These are phyloP conservation scores for Oenanthe oenanthe DNA, from an alignment of 2,113 vertebrate species.

Conservation along the genomic window DNA sequence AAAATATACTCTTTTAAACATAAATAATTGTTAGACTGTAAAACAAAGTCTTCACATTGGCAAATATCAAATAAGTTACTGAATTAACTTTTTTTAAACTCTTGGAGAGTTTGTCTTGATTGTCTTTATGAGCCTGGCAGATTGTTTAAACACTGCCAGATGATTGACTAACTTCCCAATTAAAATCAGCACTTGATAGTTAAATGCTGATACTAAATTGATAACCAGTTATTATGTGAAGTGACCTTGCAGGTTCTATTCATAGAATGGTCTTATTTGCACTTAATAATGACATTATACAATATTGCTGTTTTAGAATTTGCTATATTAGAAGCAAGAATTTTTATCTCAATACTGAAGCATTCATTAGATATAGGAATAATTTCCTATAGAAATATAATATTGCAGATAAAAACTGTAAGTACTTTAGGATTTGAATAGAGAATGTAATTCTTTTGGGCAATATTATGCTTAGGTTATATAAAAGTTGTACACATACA, in stretches of 20 bases:
- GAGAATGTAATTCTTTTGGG: background rate
- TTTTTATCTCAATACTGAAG: background rate
- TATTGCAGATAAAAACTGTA: background rate
- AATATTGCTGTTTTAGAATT: background rate
- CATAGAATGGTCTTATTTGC: background rate
- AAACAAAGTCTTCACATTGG: accelerated
- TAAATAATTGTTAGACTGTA: background rate
- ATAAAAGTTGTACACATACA: background rate
- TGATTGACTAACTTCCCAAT: background rate
- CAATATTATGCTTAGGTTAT: background rate
- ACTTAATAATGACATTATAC: background rate
- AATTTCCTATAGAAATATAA: background rate
- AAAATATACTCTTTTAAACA: background rate
- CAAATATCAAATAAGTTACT: background rate
- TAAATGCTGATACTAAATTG: background rate
- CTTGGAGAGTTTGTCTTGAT: background rate
- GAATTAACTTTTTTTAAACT: background rate
- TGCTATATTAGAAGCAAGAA: background rate
- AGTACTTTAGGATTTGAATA: background rate
- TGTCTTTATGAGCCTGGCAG: background rate
- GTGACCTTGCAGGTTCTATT: background rate
- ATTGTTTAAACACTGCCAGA: background rate
- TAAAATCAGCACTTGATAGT: background rate
- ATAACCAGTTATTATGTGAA: background rate
- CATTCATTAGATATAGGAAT: background rate